Evolutionary conservation across 92 coral and sea anemone species (phyloP).

Genomic region (Hydrozoanthus gracilis): DNA sequence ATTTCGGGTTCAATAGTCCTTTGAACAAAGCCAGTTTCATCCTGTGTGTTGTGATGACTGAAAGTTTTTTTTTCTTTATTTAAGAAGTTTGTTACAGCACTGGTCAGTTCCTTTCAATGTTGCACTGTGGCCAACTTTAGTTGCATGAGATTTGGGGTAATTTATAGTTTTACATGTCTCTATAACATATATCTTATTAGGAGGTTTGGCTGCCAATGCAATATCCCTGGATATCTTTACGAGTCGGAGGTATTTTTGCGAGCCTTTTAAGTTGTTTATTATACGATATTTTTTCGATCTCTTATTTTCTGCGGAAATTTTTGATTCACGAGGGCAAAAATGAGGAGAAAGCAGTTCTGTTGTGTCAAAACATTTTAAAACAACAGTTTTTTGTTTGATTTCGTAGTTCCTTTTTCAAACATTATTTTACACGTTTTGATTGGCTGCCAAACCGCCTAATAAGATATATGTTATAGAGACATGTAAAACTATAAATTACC

Average conservation of each 20-base stretch:
- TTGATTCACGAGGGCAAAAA: not conserved
- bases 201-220: not conserved
- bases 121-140: too few relatives aligned
- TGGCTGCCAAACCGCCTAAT: not conserved
- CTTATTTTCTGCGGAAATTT: not conserved
- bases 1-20: not conserved
- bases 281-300: not conserved
- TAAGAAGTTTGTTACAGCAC: not conserved
- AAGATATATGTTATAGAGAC: not conserved
- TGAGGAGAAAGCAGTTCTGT: not conserved
- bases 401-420: slow-evolving; percentile 7
- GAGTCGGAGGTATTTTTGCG: not conserved
- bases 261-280: not conserved
- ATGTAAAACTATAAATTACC: too few relatives aligned
- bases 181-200: not conserved
- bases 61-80: too few relatives aligned
- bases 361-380: not conserved
- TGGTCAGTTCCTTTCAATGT: too few relatives aligned
- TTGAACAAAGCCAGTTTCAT: too few relatives aligned
- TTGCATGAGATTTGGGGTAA: too few relatives aligned
- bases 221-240: not conserved
- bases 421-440: not conserved
- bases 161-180: too few relatives aligned
- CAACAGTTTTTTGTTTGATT: not conserved
- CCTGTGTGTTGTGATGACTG: too few relatives aligned